Evolutionary conservation across 2,113 vertebrate genomes (phyloP).

Genomic region (Saimiri boliviensis): DNA sequence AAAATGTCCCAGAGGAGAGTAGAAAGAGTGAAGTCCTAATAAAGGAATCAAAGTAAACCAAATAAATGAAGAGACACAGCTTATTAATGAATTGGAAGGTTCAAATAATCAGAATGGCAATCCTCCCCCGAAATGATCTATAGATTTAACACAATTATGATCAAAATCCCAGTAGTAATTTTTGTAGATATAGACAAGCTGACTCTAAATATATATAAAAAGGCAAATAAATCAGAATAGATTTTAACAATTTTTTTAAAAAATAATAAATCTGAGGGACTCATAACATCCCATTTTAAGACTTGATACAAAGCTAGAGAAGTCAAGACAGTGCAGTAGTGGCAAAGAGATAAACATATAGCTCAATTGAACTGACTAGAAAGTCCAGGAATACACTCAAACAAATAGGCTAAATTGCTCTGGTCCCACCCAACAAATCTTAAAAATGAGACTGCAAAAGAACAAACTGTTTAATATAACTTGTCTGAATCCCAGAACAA

Average conservation of each 20-base stretch:
- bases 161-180: neutral
- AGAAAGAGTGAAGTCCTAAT: neutral
- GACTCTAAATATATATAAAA: neutral
- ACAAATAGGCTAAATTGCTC: neutral
- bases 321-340: neutral
- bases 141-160: neutral
- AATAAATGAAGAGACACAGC: neutral
- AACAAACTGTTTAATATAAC: neutral
- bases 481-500: neutral
- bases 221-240: neutral
- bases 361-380: neutral
- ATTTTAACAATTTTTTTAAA: constrained; percentile 3
- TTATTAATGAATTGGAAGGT: neutral
- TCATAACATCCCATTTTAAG: constrained; percentile 14
- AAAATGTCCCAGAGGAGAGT: neutral
- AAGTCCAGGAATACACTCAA: neutral
- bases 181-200: neutral
- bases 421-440: neutral
- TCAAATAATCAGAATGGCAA: neutral
- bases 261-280: neutral
- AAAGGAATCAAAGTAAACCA: neutral
- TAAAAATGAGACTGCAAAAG: neutral
- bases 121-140: neutral
- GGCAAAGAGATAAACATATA: neutral
- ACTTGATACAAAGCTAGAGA: neutral